phyloP scores from a whole-genome alignment of 2,888 invertebrate species.

The Chaetoderma sp. region DNA sequence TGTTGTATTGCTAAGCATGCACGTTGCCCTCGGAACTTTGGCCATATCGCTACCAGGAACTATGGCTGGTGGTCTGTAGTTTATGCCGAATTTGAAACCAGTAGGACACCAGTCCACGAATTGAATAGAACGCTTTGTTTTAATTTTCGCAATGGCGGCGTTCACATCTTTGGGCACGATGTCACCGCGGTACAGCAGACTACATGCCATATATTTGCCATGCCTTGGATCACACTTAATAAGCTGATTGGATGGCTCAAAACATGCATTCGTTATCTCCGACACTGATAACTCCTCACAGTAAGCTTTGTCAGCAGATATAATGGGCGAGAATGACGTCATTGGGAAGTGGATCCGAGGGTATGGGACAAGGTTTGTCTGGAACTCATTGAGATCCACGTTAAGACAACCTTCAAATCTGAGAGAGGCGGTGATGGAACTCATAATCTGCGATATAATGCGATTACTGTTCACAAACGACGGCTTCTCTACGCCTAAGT shows the following conservation, averaged over 20 bases:
- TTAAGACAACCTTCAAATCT: slow-evolving; percentile 71
- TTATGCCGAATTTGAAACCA: no score
- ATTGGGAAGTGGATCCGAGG: no score
- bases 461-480: slow-evolving; percentile 77
- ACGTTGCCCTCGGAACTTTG: no score
- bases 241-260: slow-evolving; percentile 89
- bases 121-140: slow-evolving; percentile 65
- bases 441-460: slow-evolving; percentile 85
- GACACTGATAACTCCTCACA: slow-evolving; percentile 76
- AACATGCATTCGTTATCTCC: slow-evolving; percentile 77
- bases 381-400: slow-evolving; percentile 70
- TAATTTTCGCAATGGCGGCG: slow-evolving; percentile 66
- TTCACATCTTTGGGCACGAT: no score
- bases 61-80: no score
- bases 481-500: slow-evolving; percentile 86
- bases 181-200: slow-evolving; percentile 94
- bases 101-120: no score
- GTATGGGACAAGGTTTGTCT: slow-evolving; percentile 71
- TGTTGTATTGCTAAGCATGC: slow-evolving; percentile 90
- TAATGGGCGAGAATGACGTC: no score
- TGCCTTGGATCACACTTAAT: slow-evolving; percentile 77
- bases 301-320: no score
- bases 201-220: slow-evolving; percentile 86
- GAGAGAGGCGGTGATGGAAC: slow-evolving; percentile 70
- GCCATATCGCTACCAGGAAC: slow-evolving; percentile 69